These are phyloP conservation scores for Drosophila algonquin DNA, from an alignment of 2,888 invertebrate genomes.

Conservation along the genomic window DNA sequence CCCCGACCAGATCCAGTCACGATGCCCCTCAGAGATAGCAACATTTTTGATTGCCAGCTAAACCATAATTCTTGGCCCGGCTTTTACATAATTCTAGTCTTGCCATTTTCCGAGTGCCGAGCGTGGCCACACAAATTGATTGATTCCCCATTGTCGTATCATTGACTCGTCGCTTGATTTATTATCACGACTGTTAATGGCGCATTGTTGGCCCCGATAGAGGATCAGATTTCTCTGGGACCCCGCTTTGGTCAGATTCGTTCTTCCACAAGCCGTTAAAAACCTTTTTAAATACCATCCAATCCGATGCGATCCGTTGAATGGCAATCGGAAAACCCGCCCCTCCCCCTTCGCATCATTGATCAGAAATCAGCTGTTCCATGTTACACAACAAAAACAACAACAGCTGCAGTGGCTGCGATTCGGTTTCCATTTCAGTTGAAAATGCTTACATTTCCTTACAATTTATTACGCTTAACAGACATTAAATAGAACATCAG, in stretches of 20 bases:
- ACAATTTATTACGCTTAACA: conserved; percentile 68
- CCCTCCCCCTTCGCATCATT: not conserved
- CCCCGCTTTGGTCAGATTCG: conserved; percentile 28
- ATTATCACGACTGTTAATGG: conserved; percentile 35
- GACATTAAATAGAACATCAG: conserved; percentile 35
- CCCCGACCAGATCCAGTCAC: conserved; percentile 44
- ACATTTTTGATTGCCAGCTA: conserved; percentile 52
- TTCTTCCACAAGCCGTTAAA: conserved; percentile 13
- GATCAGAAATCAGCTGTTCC: conserved; percentile 14
- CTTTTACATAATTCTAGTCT: conserved; percentile 23
- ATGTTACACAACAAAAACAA: conserved; percentile 65
- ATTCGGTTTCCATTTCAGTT: conserved; percentile 2
- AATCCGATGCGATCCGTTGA: too few species aligned
- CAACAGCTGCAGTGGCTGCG: conserved; percentile 15
- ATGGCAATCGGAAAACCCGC: too few species aligned
- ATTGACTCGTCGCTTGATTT: conserved; percentile 36
- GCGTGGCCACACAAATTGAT: conserved; percentile 34
- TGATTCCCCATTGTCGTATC: conserved; percentile 60
- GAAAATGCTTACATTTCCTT: conserved; percentile 44
- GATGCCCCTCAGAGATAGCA: conserved; percentile 60
- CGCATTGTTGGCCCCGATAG: conserved; percentile 25
- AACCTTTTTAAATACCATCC: not conserved
- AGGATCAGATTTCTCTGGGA: not conserved
- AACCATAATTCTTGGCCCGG: conserved; percentile 37
- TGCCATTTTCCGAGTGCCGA: conserved; percentile 3